These are phyloP conservation scores for Tricholauxania praeusta DNA, from an alignment of 2,888 invertebrate species.

Conservation along the genomic window DNA sequence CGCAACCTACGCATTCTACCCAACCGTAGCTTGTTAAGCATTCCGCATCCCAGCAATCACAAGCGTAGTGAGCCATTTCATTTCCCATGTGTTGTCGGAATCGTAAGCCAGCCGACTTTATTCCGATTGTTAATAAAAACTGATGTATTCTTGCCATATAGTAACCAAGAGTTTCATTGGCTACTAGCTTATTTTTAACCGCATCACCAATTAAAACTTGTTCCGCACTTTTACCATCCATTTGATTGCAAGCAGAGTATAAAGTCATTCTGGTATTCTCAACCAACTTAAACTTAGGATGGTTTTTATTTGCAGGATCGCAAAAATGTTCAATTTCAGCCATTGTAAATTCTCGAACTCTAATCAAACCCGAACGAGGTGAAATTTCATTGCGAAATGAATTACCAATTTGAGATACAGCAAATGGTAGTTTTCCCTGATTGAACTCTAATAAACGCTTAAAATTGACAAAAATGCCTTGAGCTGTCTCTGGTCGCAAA, in stretches of 20 bases:
- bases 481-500: constrained; percentile 98
- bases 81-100: constrained; percentile 99
- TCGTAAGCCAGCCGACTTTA: constrained; percentile 85
- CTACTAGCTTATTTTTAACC: constrained; percentile 84
- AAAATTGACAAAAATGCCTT: constrained; percentile 99
- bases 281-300: constrained; percentile 88
- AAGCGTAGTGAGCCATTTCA: constrained; percentile 99
- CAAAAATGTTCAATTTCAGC: constrained; percentile 99
- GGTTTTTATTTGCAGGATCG: constrained; percentile 88
- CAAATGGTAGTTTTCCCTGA: constrained; percentile 95
- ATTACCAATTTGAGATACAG: constrained; percentile 98
- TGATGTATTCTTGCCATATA: constrained; percentile 96
- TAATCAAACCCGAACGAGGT: constrained; percentile 92
- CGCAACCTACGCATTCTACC: constrained; percentile 99
- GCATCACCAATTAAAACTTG: constrained; percentile 87
- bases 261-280: constrained; percentile 82
- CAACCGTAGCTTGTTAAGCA: constrained; percentile 97
- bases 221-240: constrained; percentile 93
- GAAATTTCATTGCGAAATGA: constrained; percentile 99
- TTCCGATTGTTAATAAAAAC: constrained; percentile 89
- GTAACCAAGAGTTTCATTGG: constrained; percentile 97
- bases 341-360: constrained; percentile 99
- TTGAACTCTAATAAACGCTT: constrained; percentile 97
- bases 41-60: constrained; percentile 99
- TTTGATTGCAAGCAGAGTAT: constrained; percentile 97